Evolutionary conservation across 2,797 vertebrate species (phyloP), one percentile per base, ranked within the genome.

Genomic region (Phataginus tricuspis): DNA sequence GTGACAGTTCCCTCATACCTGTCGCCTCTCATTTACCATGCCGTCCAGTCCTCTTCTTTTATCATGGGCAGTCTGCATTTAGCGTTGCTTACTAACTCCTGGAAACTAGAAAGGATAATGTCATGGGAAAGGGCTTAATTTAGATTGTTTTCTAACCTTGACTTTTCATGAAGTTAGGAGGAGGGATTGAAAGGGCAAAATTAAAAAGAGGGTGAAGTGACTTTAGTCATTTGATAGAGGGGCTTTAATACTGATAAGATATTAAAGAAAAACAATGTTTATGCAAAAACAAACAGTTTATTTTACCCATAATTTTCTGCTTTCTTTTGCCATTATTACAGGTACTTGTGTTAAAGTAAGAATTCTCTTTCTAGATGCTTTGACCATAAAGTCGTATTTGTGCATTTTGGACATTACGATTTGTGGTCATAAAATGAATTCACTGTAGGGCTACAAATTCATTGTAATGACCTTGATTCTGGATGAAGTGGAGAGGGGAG

Each of bases 251-350:
- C 37, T 79, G 77, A 92, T 75, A 86, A 96, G 95, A 95, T 91
- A 86, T 97, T 96, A 93, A 64, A 71, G 86, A 84, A 95, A 97
- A 96, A 95, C 85, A 91, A 77, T 92, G 69, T 96, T 97, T 96
- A 64, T 96, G 90, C 71, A 57, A 82, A 82, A 57, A 95, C 93
- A 83, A 83, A 69, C 71, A 97, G 91, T 94, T 95, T 96, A 79
- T 94, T 93, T 89, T 97, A 78, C 66, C 83, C 23, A 61, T 94
- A 95, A 96, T 97, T 92, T 95, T 69, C 96, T 95, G 59, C 93
- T 96, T 96, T 94, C 89, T 89, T 97, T 94, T 94, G 68, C 85
- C 71, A 64, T 91, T 96, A 90, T 97, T 96, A 94, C 3, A 83
- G 72, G 77, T 72, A 86, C 97, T 97, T 96, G 49, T 90, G 53